Conservation (phyloP, 1,140 invertebrate species). For the Ceratoteleas bidentatus region DNA sequence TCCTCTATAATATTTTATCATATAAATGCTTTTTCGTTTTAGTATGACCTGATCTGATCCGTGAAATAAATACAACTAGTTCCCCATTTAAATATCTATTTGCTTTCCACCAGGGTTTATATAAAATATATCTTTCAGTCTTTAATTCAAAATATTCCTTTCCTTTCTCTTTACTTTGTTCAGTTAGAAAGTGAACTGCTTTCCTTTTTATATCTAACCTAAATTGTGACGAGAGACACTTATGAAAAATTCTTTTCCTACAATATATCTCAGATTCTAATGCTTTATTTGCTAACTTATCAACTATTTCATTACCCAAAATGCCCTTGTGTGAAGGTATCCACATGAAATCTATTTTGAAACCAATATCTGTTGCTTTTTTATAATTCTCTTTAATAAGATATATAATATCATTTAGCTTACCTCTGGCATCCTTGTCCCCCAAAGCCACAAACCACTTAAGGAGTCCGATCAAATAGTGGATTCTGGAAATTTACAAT, state of each 20-base stretch:
- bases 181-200: neutral
- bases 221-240: neutral
- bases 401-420: neutral
- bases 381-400: neutral
- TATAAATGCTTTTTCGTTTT: neutral
- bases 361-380: neutral
- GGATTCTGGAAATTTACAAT: neutral
- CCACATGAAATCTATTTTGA: neutral
- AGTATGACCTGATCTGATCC: neutral
- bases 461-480: neutral
- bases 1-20: neutral
- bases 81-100: neutral
- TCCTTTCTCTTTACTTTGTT: neutral
- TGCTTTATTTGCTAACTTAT: neutral
- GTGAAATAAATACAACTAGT: neutral
- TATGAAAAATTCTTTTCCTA: neutral
- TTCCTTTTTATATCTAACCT: neutral
- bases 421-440: neutral
- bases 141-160: neutral
- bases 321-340: neutral
- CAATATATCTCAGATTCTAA: neutral
- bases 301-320: constrained; percentile 1
- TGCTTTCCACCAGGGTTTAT: neutral
- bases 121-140: neutral
- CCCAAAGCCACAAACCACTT: neutral